phyloP scores from a whole-genome alignment of 2,113 vertebrate species.

The Sarotherodon lohbergeri region DNA sequence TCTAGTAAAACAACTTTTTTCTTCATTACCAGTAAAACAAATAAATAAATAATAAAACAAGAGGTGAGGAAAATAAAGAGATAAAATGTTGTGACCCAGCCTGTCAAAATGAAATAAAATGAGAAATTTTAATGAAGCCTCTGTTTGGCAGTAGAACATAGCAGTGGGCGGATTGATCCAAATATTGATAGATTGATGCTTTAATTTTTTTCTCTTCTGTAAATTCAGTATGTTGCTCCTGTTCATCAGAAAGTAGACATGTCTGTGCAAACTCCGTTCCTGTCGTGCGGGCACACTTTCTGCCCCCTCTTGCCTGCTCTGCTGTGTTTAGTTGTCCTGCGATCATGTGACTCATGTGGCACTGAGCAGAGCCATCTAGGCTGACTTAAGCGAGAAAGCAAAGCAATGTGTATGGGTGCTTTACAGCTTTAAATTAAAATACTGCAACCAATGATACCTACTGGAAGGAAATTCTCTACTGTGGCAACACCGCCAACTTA shows the following conservation, averaged over 20 bases:
- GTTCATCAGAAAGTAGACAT: background rate
- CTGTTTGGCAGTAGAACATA: background rate
- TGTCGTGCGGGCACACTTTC: background rate
- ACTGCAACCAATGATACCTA: background rate
- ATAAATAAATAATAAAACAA: background rate
- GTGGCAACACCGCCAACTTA: background rate
- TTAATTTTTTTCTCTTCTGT: background rate
- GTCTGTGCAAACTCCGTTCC: background rate
- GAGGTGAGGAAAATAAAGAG: background rate
- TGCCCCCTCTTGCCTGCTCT: background rate
- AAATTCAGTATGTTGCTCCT: background rate
- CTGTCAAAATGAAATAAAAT: background rate
- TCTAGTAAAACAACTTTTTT: background rate
- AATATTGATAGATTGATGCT: background rate
- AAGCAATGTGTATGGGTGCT: background rate
- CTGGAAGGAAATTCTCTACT: background rate
- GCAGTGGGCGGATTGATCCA: background rate
- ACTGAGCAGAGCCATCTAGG: background rate
- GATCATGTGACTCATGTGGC: background rate
- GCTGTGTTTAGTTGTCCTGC: background rate
- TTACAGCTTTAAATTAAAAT: background rate
- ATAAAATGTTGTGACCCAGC: background rate
- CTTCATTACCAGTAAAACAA: background rate
- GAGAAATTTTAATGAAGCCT: background rate
- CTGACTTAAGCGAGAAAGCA: background rate